Base-by-base conservation (phyloP, 2,888 invertebrate genomes). In the Sinopyrophorus schimmeli region DNA sequence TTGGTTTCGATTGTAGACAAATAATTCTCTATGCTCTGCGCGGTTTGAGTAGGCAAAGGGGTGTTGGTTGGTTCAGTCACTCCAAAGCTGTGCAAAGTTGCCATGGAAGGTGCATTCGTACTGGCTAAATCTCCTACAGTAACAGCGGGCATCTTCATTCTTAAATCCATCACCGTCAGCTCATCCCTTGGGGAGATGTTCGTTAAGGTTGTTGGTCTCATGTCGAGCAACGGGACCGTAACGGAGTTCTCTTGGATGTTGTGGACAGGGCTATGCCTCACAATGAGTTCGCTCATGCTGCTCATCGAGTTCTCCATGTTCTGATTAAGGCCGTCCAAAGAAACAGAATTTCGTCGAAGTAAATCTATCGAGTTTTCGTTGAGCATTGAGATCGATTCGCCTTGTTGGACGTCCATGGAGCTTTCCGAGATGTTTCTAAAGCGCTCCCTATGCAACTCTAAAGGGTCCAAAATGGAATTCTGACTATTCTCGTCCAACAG, bases 401-500 rank as follows among this genome's bases (percentile, higher is more conserved):
- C 70, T 15, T 68, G 70, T 49, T 73, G 71, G 3, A 70, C 72
- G 47, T 76, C 77, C 40, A 77, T 62, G 1, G 77, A 70, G 58
- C 72, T 64, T 53, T 76, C 75, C 2, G 74, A 75, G 15, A 73
- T 60, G 40, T 69, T 68, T 51, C 72, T 57, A 57, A 66, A 73
- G n/a, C 72, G 64, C 34, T 67, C 65, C 12, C 43, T 15, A 9
- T 61, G 58, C 32, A 63, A 62, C 35, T 73, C 72, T 48, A 67
- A 61, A 1, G 67, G 58, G 31, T 74, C 73, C 30, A 68, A 65
- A 48, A 81, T 68, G 11, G 83, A 83, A 58, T 79, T 81, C 69
- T 87, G 84, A 64, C 87, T 86, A 58, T 79, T 81, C 53, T 89
- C 89, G 67, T 89, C 89, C 23, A 83, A 69, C 31, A 85, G 74